A percentile compares a stretch with the other conserved stretches of the same genome.
phyloP scores from a whole-genome alignment of 2,888 invertebrate species.

The Acanthosepion esculentum region DNA sequence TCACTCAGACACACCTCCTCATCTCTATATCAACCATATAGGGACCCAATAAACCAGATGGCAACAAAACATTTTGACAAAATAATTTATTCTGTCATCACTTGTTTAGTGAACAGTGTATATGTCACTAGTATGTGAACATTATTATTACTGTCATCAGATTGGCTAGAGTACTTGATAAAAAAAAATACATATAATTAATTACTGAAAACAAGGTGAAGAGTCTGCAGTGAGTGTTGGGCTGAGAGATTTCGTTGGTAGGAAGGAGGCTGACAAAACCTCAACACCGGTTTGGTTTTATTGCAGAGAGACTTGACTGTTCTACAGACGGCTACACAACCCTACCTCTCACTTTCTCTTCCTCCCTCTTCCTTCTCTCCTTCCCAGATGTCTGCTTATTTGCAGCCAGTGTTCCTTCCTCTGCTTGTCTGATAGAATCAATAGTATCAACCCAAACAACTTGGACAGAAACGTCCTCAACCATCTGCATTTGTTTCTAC shows the following conservation, averaged over 20 bases:
- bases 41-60: no score
- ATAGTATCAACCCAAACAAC: slow-evolving; percentile 5
- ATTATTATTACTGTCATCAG: not conserved
- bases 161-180: not conserved
- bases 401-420: not conserved
- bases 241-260: not conserved
- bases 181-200: not conserved
- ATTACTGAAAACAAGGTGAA: not conserved
- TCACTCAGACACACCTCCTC: no score
- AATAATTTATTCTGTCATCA: slow-evolving; percentile 1
- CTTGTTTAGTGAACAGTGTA: not conserved
- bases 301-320: not conserved
- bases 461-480: not conserved
- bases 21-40: no score
- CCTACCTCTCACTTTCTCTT: not conserved
- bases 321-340: not conserved
- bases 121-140: not conserved
- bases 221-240: not conserved
- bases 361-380: not conserved
- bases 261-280: slow-evolving; percentile 14
- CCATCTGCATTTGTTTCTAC: not conserved
- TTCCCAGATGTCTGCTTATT: not conserved
- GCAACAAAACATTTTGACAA: not conserved
- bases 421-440: not conserved
- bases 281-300: not conserved